Percentiles rank a stretch among this genome's conserved stretches.
Conservation (phyloP, 2,797 vertebrate genomes). For the Urosaurus nigricauda region DNA sequence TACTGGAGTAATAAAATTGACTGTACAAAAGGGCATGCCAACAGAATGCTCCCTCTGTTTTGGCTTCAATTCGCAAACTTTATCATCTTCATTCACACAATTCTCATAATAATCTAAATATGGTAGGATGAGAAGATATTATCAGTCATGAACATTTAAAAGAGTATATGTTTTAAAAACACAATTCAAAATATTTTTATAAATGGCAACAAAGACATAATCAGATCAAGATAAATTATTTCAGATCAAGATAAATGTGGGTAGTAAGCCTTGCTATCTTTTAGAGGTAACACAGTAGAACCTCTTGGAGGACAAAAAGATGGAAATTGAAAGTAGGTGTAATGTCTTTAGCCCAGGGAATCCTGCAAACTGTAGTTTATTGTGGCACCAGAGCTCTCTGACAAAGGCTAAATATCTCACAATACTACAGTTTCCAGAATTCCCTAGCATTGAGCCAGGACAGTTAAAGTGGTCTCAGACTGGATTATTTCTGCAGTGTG, state of each 20-base stretch:
- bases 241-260: neutral
- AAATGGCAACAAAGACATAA: neutral
- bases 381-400: too few species aligned
- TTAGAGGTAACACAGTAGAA: neutral
- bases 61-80: constrained; percentile 60
- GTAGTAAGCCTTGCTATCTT: neutral
- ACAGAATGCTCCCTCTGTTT: constrained; percentile 79
- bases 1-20: constrained; percentile 66
- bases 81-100: constrained; percentile 67
- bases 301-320: neutral
- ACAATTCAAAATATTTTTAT: neutral
- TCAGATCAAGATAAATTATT: neutral
- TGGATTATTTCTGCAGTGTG: too few species aligned
- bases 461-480: too few species aligned
- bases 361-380: too few species aligned
- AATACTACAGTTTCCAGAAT: too few species aligned
- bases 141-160: constrained; percentile 43
- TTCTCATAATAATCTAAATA: constrained; percentile 71
- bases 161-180: constrained; percentile 15
- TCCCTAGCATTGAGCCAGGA: too few species aligned
- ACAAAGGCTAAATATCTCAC: too few species aligned
- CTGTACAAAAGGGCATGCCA: constrained; percentile 63
- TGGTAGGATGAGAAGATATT: constrained; percentile 65
- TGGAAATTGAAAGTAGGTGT: neutral
- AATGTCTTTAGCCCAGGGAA: neutral